Evolutionary conservation across 2,888 invertebrate genomes (phyloP), one percentile per base, ranked within the genome.

Genomic region (Drosophila conformis): DNA sequence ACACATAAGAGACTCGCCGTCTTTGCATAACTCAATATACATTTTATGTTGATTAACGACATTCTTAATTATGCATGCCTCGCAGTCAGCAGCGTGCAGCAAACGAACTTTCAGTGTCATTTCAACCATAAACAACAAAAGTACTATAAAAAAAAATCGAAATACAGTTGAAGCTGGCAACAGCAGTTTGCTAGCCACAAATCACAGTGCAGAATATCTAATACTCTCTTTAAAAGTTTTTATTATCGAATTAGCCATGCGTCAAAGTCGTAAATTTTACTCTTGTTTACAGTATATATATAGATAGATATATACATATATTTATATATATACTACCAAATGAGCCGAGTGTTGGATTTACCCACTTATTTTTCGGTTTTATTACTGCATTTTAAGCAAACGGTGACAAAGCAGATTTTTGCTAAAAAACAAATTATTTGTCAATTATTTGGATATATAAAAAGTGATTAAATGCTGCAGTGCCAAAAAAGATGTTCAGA

Each of bases 31-130:
- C 49, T 73, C 57, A 67, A 63, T 63, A 64, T 25, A 46, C 46
- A 46, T 57, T 49, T 63, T 54, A 69, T 71, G 70, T 58, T 65
- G 49, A 68, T 52, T 42, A 73, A 68, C 53, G 15, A 54, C 42
- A 38, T 62, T 46, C 52, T 63, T 61, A 54, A 64, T 73, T 78
- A 69, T 77, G 69, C 78, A 78, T 63, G 63, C 69, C 63, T 74
- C 78, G 54, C 61, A 73, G 69, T 70, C 78, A 73, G 46, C 73
- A 61, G 60, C 54, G 63, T 63, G 49, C 60, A 53, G 29, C 64
- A 38, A 48, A 15, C 66, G 33, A 58, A 65, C 27, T 53, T 53
- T 67, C 77, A 76, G 75, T 76, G 75, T 25, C 76, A 76, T 52
- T 77, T 59, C 21, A 73, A 53, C 42, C 64, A 59, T 29, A 53